Base-by-base conservation (phyloP, 2,888 invertebrate genomes). In the Thymelicus acteon region DNA sequence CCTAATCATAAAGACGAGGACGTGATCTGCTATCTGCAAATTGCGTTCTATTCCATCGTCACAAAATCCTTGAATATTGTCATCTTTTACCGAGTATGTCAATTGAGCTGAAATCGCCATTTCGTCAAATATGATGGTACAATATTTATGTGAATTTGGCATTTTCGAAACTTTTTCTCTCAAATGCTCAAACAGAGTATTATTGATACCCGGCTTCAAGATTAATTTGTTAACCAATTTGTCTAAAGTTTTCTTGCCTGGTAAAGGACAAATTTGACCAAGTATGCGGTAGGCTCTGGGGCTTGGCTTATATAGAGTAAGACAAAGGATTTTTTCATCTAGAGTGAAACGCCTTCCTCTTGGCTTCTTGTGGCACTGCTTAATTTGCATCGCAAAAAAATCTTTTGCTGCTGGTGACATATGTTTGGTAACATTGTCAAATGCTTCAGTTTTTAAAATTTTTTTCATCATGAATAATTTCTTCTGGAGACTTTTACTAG, bases 281-380 rank as follows among this genome's bases (percentile, higher is more conserved):
- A 74, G 31, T 39, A 74, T n/a, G 0, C 71, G 31, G 49, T 75
- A 72, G 52, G 73, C 72, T 19, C 67, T 73, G 48, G 73, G 73
- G 7, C 65, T 65, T n/a, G 72, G 74, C 39, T 76, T 76, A 48
- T 72, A 76, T 40, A 76, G 24, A 7, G 73, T 70, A 12, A 74
- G 60, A 10, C 72, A 67, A 13, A 74, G 67, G 57, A 68, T 71
- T 65, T 72, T 75, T 63, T 74, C 71, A 54, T 74, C 66, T 8
- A 74, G 15, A 6, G 72, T 71, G 60, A 74, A 76, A 13, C 73
- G 65, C 44, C 74, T 71, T 62, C 75, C 75, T 66, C 62, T 66
- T 37, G 39, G 48, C 61, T 69, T 68, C 47, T 69, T 75, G 19
- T 48, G 54, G 19, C 64, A 60, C 31, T 73, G 70, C 47, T 47